A percentile compares a stretch with the other conserved stretches of the same genome.
Conservation (phyloP, 2,797 vertebrate species). For the Danio choprae region DNA sequence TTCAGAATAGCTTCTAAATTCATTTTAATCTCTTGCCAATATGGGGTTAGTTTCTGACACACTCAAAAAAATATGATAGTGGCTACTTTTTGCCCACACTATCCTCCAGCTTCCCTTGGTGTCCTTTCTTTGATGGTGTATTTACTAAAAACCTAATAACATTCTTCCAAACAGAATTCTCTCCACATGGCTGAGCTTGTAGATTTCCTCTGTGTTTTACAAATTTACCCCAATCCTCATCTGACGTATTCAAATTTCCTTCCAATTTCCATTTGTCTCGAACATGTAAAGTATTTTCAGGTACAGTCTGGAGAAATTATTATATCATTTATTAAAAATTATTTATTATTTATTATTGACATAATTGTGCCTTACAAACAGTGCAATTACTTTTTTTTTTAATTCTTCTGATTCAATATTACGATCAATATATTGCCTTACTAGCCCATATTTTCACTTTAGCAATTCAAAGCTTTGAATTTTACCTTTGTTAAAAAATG, state of each 20-base stretch:
- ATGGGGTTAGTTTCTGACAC: background rate
- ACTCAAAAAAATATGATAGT: background rate
- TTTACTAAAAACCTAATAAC: background rate
- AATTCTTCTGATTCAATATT: background rate
- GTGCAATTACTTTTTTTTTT: background rate
- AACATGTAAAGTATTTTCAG: background rate
- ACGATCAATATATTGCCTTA: background rate
- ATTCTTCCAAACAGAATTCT: background rate
- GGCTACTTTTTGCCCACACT: background rate
- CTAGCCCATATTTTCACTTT: background rate
- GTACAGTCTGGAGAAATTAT: background rate
- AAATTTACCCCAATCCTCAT: background rate
- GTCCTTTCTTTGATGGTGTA: background rate
- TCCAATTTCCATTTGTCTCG: constrained; percentile 10
- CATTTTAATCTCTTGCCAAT: too few species aligned
- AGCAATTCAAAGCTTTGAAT: background rate
- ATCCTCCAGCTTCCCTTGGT: background rate
- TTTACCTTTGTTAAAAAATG: background rate
- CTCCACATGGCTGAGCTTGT: background rate
- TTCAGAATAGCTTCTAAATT: too few species aligned
- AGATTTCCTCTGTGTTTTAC: background rate
- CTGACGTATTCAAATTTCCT: background rate
- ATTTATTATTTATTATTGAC: too few species aligned
- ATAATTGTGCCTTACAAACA: background rate
- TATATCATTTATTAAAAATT: too few species aligned